Percentiles rank a stretch among this genome's conserved stretches.
These are phyloP conservation scores for Pseudomyrmex flavicornis DNA, from an alignment of 1,140 invertebrate genomes.

Conservation along the genomic window DNA sequence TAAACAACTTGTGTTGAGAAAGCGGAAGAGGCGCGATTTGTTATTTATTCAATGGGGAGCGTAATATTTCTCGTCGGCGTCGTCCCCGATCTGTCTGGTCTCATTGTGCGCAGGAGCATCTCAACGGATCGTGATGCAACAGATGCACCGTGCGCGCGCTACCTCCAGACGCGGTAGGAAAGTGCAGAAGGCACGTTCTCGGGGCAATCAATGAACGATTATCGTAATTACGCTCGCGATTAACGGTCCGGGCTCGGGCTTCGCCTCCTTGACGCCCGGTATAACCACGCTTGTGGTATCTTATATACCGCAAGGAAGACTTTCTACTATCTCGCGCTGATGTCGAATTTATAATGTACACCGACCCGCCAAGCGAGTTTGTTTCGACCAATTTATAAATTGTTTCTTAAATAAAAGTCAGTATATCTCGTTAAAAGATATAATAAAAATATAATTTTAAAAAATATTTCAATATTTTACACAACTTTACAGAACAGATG, in stretches of 20 bases:
- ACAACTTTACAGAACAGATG: background rate
- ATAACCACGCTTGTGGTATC: slow-evolving; percentile 56
- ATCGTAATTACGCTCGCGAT: slow-evolving; percentile 78
- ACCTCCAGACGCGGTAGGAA: slow-evolving; percentile 59
- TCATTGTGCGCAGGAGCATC: slow-evolving; percentile 17
- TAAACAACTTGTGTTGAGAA: slow-evolving; percentile 19
- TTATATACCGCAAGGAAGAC: slow-evolving; percentile 57
- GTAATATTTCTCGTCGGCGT: slow-evolving; percentile 19
- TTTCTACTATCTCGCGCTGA: slow-evolving; percentile 75
- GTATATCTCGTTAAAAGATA: background rate
- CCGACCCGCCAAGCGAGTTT: background rate
- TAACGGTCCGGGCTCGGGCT: slow-evolving; percentile 68
- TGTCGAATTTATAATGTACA: slow-evolving; percentile 6
- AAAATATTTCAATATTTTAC: too few species aligned
- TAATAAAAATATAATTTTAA: too few species aligned
- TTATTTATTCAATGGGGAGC: slow-evolving; percentile 37
- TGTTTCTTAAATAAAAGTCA: background rate
- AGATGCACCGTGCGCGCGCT: slow-evolving; percentile 60
- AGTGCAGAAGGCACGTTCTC: slow-evolving; percentile 74
- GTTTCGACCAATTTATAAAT: background rate
- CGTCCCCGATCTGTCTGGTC: slow-evolving; percentile 15
- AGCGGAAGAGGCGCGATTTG: slow-evolving; percentile 22
- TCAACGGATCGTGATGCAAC: slow-evolving; percentile 57
- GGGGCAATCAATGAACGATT: slow-evolving; percentile 77
- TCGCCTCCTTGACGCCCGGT: slow-evolving; percentile 62